Evolutionary conservation across 1,140 invertebrate species (phyloP).

Genomic region (Drosophila athabasca): DNA sequence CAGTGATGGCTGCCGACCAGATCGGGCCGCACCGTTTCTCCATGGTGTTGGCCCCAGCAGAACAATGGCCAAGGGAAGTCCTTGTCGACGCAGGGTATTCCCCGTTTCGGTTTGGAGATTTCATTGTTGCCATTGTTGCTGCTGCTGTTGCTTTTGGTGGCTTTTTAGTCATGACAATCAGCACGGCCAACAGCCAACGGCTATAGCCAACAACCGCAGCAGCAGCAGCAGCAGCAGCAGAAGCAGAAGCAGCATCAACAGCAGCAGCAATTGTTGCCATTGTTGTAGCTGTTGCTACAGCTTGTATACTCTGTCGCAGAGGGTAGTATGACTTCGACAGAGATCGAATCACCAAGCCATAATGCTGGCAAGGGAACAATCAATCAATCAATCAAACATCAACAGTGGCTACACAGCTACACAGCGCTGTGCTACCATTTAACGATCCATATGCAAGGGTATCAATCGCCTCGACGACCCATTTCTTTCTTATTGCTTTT

Average conservation of each 20-base stretch:
- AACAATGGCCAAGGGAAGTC: conserved; percentile 11
- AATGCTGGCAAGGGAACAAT: too few species aligned
- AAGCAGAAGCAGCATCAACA: too few species aligned
- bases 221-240: too few species aligned
- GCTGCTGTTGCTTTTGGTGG: conserved; percentile 47
- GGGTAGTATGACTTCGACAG: too few species aligned
- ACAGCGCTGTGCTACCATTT: too few species aligned
- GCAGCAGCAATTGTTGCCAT: conserved; percentile 52
- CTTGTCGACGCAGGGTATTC: conserved; percentile 16
- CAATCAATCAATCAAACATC: too few species aligned
- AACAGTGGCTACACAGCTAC: too few species aligned
- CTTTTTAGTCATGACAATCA: conserved; percentile 75
- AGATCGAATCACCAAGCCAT: too few species aligned
- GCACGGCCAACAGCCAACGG: conserved; percentile 73
- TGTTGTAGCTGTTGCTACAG: conserved; percentile 18
- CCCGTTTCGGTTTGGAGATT: conserved; percentile 6
- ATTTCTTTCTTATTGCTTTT: conserved; percentile 13
- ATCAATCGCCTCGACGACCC: too few species aligned
- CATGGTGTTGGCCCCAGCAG: background rate
- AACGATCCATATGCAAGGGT: too few species aligned
- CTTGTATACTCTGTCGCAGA: too few species aligned
- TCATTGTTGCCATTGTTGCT: conserved; percentile 18
- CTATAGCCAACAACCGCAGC: conserved; percentile 75
- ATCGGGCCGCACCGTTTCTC: conserved; percentile 10
- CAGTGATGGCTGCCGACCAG: conserved; percentile 1